A percentile compares a stretch with the other conserved stretches of the same genome.
Conservation (phyloP, 2,797 vertebrate species). For the Gymnothorax javanicus region DNA sequence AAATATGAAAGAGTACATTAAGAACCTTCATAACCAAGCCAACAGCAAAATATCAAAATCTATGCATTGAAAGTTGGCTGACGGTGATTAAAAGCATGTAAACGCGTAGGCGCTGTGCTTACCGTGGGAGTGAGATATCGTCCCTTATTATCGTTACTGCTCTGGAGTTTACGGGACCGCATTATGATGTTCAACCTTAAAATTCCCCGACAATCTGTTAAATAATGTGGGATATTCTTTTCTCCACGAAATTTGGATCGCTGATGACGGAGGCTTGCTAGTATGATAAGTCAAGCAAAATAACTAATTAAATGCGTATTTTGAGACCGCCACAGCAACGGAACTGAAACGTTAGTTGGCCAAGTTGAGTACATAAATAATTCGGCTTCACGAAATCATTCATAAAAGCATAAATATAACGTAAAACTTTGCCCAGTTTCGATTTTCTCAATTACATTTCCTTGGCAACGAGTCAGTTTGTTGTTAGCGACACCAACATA, state of each 20-base stretch:
- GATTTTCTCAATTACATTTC: constrained; percentile 33
- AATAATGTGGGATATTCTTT: neutral
- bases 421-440: neutral
- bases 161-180: constrained; percentile 48
- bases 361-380: neutral
- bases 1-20: neutral
- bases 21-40: neutral
- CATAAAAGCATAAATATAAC: neutral
- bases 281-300: neutral
- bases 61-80: neutral
- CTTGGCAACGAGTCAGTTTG: constrained; percentile 39
- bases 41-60: neutral
- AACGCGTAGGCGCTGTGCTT: constrained; percentile 29
- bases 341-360: neutral
- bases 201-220: neutral
- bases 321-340: neutral
- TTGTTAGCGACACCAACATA: constrained; percentile 38
- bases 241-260: neutral
- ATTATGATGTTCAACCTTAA: constrained; percentile 28
- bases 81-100: neutral
- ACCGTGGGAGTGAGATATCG: constrained; percentile 64
- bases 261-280: neutral
- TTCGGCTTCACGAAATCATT: neutral
- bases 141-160: constrained; percentile 22
- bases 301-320: neutral